A percentile compares a stretch with the other conserved stretches of the same genome.
Conservation (phyloP, 2,113 vertebrate species). For the Notiomystis cincta region DNA sequence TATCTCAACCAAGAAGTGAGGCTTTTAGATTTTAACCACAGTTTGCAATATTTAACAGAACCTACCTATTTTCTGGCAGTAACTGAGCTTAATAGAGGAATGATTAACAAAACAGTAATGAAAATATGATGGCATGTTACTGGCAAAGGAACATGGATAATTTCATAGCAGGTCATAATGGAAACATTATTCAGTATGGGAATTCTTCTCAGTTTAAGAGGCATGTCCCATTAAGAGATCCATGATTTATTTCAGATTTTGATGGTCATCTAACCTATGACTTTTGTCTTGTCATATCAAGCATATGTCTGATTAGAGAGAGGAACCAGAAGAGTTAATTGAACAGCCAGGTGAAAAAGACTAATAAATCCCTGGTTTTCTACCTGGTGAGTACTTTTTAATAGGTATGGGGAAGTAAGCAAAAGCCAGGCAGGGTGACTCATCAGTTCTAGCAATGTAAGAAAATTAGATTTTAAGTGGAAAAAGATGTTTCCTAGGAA, state of each 20-base stretch:
- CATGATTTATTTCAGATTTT: not conserved
- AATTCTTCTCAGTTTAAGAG: not conserved
- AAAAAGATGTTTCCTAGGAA: constrained; percentile 82
- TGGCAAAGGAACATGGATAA: not conserved
- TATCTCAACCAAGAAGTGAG: not conserved
- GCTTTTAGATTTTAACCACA: not conserved
- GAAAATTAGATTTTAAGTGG: constrained; percentile 78
- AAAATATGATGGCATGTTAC: not conserved
- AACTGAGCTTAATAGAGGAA: not conserved
- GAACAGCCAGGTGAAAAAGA: constrained; percentile 20
- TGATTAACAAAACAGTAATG: not conserved
- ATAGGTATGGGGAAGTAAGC: constrained; percentile 64
- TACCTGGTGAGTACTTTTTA: constrained; percentile 55
- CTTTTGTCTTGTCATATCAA: not conserved
- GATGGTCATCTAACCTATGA: not conserved
- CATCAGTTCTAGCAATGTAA: constrained; percentile 67
- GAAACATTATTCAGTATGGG: not conserved
- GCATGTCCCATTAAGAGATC: not conserved
- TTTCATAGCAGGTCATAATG: not conserved
- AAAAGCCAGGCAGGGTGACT: constrained; percentile 72
- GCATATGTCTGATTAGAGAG: not conserved
- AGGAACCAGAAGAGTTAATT: constrained; percentile 49
- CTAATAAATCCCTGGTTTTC: constrained; percentile 67
- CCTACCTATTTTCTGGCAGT: not conserved
- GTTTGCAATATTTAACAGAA: not conserved